These are phyloP conservation scores for Clarias platycephalus DNA, from an alignment of 2,797 vertebrate species.

Conservation along the genomic window DNA sequence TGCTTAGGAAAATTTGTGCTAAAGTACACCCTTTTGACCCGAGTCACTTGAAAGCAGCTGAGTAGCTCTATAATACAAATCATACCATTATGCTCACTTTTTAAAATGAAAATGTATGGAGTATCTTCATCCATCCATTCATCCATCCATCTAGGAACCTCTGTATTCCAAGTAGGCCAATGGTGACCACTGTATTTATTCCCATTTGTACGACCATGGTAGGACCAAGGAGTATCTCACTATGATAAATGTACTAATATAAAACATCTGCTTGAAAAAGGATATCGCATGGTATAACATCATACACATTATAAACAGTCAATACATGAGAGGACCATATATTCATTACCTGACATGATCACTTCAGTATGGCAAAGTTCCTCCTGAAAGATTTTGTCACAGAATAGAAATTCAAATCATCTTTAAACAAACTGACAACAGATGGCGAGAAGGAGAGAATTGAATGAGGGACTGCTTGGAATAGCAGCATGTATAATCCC, in stretches of 20 bases:
- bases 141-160: too few relatives aligned
- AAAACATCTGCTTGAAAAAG: background rate
- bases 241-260: background rate
- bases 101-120: background rate
- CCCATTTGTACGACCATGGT: too few relatives aligned
- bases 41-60: background rate
- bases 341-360: slow-evolving; percentile 30
- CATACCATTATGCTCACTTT: background rate
- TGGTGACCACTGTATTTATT: too few relatives aligned
- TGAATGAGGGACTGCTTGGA: slow-evolving; percentile 22
- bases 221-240: background rate
- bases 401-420: slow-evolving; percentile 34
- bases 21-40: slow-evolving; percentile 26
- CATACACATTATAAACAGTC: background rate
- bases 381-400: slow-evolving; percentile 51
- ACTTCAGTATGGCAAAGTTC: slow-evolving; percentile 19
- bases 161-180: too few relatives aligned
- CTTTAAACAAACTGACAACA: slow-evolving; percentile 52
- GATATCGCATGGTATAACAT: background rate
- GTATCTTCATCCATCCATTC: too few relatives aligned
- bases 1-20: slow-evolving; percentile 29
- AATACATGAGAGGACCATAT: background rate
- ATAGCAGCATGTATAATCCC: slow-evolving; percentile 49
- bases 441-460: slow-evolving; percentile 51
- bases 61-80: background rate